phyloP scores from a whole-genome alignment of 2,888 invertebrate species.

The Muscina levida region DNA sequence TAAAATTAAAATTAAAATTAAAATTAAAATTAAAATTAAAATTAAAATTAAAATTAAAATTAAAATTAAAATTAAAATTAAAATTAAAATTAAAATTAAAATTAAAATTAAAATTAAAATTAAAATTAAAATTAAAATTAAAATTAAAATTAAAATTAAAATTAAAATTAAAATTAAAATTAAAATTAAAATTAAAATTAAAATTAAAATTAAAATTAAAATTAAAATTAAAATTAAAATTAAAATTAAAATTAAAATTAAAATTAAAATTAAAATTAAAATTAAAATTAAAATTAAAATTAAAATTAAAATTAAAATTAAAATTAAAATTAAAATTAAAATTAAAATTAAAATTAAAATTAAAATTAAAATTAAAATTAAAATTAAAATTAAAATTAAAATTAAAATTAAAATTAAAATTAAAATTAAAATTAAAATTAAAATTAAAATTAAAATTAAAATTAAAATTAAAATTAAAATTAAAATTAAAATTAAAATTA shows the following conservation, averaged over 20 bases:
- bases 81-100: slow-evolving; percentile 10
- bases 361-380: slow-evolving; percentile 6
- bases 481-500: too few species aligned
- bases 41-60: slow-evolving; percentile 10
- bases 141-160: neutral
- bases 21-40: slow-evolving; percentile 10
- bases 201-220: slow-evolving; percentile 10
- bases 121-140: slow-evolving; percentile 5
- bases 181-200: slow-evolving; percentile 10
- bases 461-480: too few species aligned
- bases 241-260: slow-evolving; percentile 10
- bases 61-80: slow-evolving; percentile 10
- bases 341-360: slow-evolving; percentile 5
- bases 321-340: slow-evolving; percentile 10
- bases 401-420: too few species aligned
- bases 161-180: slow-evolving; percentile 10
- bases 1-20: slow-evolving; percentile 10
- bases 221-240: slow-evolving; percentile 10
- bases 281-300: slow-evolving; percentile 10
- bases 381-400: neutral
- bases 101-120: slow-evolving; percentile 10
- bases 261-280: slow-evolving; percentile 10
- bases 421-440: too few species aligned
- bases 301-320: slow-evolving; percentile 10
- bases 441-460: too few species aligned